Evolutionary conservation across 2,888 invertebrate genomes (phyloP), one percentile per base, ranked within the genome.

Genomic region (Linhomoeus sp.): DNA sequence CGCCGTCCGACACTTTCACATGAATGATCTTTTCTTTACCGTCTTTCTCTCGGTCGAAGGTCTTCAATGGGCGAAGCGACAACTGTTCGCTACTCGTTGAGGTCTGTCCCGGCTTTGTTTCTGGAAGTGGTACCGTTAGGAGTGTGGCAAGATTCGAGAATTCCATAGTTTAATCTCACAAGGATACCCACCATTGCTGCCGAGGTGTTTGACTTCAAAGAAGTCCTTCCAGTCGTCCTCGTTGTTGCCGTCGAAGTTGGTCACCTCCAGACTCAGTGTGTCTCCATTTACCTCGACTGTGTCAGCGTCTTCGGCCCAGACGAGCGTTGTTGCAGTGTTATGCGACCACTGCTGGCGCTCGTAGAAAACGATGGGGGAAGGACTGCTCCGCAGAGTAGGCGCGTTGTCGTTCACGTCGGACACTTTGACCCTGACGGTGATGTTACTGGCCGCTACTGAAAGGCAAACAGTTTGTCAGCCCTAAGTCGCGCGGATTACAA

Each of bases 1-100:
- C 90, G 58, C 85, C 83, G 72, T 97, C 97, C 68, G 84, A 87
- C 64, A 97, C 90, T 24, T 90, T 81, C 61, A 97, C 88, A 1
- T 94, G 94, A 60, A 97, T 84, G 57, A 86, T 76, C 65, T 88
- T 88, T 67, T 88, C 49, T 41, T 61, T 61, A 46, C 58, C 59
- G 1, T 58, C 58, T 15, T 54, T 50, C 45, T 61, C 61, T 9
- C 61, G 53, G 48, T 61, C 61, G 48, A 61, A 59, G 29, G 49
- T 48, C 36, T 52, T 9, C 12, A 33, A 12, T 33, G 33, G 33
- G 15, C n/a, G n/a, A n/a, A n/a, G n/a, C n/a, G n/a, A n/a, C n/a
- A n/a, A n/a, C n/a, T n/a, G n/a, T n/a, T n/a, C n/a, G n/a, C n/a
- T n/a, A n/a, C n/a, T n/a, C n/a, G n/a, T n/a, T n/a, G n/a, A n/a